Conservation (phyloP, 2,888 invertebrate genomes). For the Opisthograptis luteolata region DNA sequence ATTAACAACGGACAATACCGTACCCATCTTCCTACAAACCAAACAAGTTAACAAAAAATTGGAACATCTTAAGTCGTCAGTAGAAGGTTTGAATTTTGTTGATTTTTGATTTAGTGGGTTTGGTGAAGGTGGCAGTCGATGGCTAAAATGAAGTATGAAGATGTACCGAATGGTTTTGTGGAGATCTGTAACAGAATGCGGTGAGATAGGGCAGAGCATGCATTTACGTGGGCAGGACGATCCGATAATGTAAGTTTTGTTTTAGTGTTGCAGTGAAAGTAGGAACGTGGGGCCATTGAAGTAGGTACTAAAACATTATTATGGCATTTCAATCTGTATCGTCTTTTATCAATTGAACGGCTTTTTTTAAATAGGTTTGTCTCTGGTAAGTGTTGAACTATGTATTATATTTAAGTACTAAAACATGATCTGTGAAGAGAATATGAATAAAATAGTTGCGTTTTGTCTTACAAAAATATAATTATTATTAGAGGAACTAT, state of each 20-base stretch:
- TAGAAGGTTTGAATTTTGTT: conserved; percentile 37
- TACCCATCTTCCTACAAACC: conserved; percentile 36
- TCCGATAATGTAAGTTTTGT: conserved; percentile 63
- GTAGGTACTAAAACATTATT: too few species aligned
- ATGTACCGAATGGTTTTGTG: conserved; percentile 52
- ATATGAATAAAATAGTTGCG: too few species aligned
- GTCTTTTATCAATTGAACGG: too few species aligned
- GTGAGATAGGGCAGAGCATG: conserved; percentile 66
- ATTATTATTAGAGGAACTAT: too few species aligned
- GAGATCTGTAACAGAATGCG: conserved; percentile 67
- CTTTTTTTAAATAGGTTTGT: too few species aligned
- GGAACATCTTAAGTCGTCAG: neutral
- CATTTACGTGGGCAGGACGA: conserved; percentile 68
- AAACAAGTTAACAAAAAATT: neutral
- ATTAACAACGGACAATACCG: conserved; percentile 65
- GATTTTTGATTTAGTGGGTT: conserved; percentile 10
- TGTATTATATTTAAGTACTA: too few species aligned
- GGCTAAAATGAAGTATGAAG: conserved; percentile 54
- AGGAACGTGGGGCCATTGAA: neutral
- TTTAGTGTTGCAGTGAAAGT: conserved; percentile 41
- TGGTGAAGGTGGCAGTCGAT: conserved; percentile 30
- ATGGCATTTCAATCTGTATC: too few species aligned
- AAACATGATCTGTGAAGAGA: too few species aligned
- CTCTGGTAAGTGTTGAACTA: too few species aligned
- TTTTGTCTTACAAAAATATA: too few species aligned